A percentile compares a stretch with the other conserved stretches of the same genome.
Evolutionary conservation across 2,888 invertebrate species (phyloP).

Genomic region (Drosophila cognata): DNA sequence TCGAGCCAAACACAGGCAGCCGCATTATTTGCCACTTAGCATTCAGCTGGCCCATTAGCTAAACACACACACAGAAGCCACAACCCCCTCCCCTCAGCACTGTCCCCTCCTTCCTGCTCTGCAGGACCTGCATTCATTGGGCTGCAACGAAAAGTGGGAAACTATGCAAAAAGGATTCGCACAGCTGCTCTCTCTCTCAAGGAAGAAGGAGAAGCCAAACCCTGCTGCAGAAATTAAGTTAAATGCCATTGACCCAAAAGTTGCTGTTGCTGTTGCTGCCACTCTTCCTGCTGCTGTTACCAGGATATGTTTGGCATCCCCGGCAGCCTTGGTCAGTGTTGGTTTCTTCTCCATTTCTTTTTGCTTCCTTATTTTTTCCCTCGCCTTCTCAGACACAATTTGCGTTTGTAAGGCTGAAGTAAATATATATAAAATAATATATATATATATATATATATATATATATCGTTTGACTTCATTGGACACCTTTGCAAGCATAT

Average conservation of each 20-base stretch:
- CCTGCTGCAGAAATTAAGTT: constrained; percentile 40
- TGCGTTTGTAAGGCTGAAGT: constrained; percentile 40
- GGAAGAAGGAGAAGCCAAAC: neutral
- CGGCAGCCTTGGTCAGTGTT: constrained; percentile 24
- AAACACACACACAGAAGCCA: constrained; percentile 18
- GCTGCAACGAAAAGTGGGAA: constrained; percentile 19
- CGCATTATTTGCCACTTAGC: neutral
- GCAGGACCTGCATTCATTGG: constrained; percentile 30
- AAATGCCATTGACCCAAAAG: constrained; percentile 57
- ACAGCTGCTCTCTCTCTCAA: constrained; percentile 13
- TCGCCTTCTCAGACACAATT: constrained; percentile 24
- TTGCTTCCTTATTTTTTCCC: constrained; percentile 1
- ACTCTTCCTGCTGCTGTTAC: neutral
- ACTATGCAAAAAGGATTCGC: constrained; percentile 26
- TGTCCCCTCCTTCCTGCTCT: neutral
- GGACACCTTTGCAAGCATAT: constrained; percentile 21
- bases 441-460: neutral
- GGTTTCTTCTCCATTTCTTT: neutral
- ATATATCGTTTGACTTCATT: constrained; percentile 22
- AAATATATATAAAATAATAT: neutral
- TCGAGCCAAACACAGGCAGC: neutral
- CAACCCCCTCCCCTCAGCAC: neutral
- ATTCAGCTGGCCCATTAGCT: constrained; percentile 41
- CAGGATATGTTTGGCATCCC: constrained; percentile 15
- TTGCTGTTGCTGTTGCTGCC: constrained; percentile 7